Percentiles rank a stretch among this genome's conserved stretches.
Evolutionary conservation across 2,113 vertebrate species (phyloP).

Genomic region (Stercorarius parasiticus): DNA sequence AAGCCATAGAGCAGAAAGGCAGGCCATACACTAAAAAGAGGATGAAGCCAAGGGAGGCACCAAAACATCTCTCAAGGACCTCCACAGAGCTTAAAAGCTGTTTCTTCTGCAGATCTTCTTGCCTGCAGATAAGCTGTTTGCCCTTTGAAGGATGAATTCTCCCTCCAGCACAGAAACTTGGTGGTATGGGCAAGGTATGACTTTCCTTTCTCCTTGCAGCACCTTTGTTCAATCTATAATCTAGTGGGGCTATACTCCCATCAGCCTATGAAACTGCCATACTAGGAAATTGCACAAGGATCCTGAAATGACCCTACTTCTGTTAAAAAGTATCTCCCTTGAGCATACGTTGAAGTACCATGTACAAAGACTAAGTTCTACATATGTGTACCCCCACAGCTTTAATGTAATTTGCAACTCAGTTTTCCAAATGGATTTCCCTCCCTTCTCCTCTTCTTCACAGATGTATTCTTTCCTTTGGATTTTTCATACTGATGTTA

Average conservation of each 20-base stretch:
- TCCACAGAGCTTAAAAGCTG: not conserved
- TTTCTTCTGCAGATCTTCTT: slow-evolving; percentile 14
- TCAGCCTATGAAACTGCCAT: not conserved
- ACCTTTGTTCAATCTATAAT: not conserved
- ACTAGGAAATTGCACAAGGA: not conserved
- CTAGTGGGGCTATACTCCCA: not conserved
- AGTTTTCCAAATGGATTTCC: not conserved
- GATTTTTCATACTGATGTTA: slow-evolving; percentile 4
- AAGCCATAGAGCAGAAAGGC: not conserved
- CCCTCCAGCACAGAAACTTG: not conserved
- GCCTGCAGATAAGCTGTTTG: slow-evolving; percentile 2
- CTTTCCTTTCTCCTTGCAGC: not conserved
- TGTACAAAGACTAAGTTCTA: not conserved
- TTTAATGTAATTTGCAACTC: not conserved
- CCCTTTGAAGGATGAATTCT: slow-evolving; percentile 31
- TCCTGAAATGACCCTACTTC: not conserved
- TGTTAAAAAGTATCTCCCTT: not conserved
- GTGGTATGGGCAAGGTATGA: not conserved
- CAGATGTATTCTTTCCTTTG: not conserved
- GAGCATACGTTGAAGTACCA: not conserved
- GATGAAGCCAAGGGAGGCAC: not conserved
- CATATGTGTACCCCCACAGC: not conserved
- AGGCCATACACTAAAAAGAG: not conserved
- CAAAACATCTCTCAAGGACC: not conserved
- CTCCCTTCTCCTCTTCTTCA: not conserved